phyloP scores from a whole-genome alignment of 2,888 invertebrate genomes.

The Blomia tropicalis region DNA sequence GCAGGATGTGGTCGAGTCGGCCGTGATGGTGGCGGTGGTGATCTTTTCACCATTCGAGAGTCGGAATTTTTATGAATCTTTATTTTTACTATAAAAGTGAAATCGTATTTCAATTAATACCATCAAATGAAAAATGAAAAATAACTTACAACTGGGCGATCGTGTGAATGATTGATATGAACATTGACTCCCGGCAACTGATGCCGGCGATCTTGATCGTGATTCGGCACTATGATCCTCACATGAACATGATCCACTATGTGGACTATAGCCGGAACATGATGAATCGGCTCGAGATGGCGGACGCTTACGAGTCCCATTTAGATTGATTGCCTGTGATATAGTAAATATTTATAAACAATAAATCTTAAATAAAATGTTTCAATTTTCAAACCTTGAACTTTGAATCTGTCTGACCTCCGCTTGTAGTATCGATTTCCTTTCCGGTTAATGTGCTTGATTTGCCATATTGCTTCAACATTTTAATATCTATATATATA shows the following conservation, averaged over 20 bases:
- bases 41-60: constrained; percentile 7
- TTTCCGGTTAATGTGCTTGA: no score
- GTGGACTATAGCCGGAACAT: constrained; percentile 7
- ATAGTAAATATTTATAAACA: not conserved
- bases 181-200: not conserved
- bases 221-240: constrained; percentile 23
- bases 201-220: not conserved
- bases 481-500: not conserved
- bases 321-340: not conserved
- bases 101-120: no score
- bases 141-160: constrained; percentile 22
- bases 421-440: no score
- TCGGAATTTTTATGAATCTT: constrained; percentile 7
- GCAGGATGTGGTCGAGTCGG: no score
- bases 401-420: not conserved
- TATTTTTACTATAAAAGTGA: constrained; percentile 2
- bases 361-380: not conserved
- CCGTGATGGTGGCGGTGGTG: not conserved
- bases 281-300: not conserved
- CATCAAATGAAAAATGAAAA: not conserved
- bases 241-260: constrained; percentile 25
- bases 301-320: not conserved
- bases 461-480: no score
- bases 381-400: not conserved
- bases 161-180: constrained; percentile 19